Percentiles rank a stretch among this genome's conserved stretches.
phyloP scores from a whole-genome alignment of 2,888 invertebrate species.

The Hydrotaea cyrtoneurina region DNA sequence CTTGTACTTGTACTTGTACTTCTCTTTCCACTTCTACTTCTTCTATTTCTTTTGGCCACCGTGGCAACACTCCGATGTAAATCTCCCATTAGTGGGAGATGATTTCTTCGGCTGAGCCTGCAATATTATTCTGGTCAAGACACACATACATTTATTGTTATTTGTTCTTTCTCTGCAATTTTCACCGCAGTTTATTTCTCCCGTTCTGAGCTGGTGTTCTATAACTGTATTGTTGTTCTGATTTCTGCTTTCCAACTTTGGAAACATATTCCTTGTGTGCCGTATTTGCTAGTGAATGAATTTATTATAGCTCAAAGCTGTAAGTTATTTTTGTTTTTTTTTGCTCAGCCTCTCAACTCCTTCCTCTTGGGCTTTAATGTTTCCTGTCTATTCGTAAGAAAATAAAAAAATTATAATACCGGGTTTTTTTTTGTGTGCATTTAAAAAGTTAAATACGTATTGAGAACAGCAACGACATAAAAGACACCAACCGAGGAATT shows the following conservation, averaged over 20 bases:
- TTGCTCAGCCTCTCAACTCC: background rate
- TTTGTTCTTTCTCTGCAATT: background rate
- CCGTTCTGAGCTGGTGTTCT: background rate
- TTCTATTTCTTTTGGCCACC: too few relatives aligned
- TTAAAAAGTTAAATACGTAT: background rate
- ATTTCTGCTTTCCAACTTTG: background rate
- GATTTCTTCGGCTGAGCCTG: background rate
- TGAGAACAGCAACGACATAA: background rate
- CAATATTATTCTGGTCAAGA: background rate
- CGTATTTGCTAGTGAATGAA: background rate
- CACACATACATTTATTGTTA: background rate
- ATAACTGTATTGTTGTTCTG: background rate
- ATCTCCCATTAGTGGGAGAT: background rate
- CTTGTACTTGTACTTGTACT: too few relatives aligned
- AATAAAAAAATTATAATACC: slow-evolving; percentile 6
- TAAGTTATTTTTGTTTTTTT: background rate
- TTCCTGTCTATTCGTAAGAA: background rate
- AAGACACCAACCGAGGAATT: slow-evolving; percentile 23
- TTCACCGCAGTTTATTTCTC: background rate
- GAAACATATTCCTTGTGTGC: background rate
- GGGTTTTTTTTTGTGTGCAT: background rate
- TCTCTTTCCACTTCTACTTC: too few relatives aligned
- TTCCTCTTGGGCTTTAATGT: background rate
- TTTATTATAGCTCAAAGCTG: slow-evolving; percentile 4
- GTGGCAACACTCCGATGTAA: background rate